Conservation (phyloP, 2,113 vertebrate species). For the Otocyon megalotis region DNA sequence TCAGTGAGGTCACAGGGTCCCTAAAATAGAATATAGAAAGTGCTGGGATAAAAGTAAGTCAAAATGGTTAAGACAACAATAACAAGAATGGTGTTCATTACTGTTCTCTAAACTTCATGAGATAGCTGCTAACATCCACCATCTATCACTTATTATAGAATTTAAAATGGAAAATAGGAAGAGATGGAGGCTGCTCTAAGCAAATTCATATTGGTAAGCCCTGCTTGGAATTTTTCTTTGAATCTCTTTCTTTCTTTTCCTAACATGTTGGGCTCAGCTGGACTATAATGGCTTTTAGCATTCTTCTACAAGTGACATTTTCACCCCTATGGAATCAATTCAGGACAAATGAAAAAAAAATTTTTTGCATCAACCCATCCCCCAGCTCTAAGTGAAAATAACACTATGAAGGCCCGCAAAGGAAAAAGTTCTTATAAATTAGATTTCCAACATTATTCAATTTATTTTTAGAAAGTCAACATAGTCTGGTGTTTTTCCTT, state of each 20-base stretch:
- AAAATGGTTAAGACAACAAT: not conserved
- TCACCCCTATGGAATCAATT: not conserved
- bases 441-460: slow-evolving; percentile 15
- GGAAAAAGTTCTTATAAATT: not conserved
- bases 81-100: not conserved
- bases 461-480: not conserved
- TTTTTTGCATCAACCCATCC: not conserved
- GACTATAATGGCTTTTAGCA: not conserved
- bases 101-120: rapidly evolving
- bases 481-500: not conserved
- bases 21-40: not conserved
- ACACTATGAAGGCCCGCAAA: not conserved
- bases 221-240: not conserved
- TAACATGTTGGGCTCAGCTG: not conserved
- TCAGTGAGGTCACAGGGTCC: not conserved
- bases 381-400: not conserved
- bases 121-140: rapidly evolving
- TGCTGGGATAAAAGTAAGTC: not conserved
- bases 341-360: not conserved
- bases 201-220: not conserved
- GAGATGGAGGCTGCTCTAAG: not conserved
- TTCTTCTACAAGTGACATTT: not conserved
- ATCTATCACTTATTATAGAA: not conserved
- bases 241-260: not conserved
- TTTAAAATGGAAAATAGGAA: not conserved